Base-by-base conservation (phyloP, 2,888 invertebrate species). In the Tenthredo scrophulariae region DNA sequence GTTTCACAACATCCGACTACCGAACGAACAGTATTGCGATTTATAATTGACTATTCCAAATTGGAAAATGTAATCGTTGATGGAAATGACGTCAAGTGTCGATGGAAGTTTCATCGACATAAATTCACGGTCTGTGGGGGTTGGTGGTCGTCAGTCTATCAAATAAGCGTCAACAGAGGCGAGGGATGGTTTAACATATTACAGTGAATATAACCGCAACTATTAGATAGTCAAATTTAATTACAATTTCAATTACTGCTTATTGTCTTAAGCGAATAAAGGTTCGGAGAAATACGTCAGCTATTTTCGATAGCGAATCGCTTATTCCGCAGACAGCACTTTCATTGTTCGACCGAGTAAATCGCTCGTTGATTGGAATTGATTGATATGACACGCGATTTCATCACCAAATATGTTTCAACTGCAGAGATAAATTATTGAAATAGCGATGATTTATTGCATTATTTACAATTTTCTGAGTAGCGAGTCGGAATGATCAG, bases 291-390 rank as follows among this genome's bases (percentile, higher is more conserved):
- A 70, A 70, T 70, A 62, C 70, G 37, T 33, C 18, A 26, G 22
- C 40, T 40, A 33, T 40, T 43, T 10, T 74, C 26, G 22, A 74
- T 9, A 26, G n/a, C 18, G 29, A 70, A 70, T 70, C 74, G 26
- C 22, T 46, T 26, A 46, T 75, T 46, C 26, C 75, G 22, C 75
- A 75, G 26, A 46, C 9, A 46, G 75, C 26, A 13, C 46, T 75
- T 75, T 75, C 75, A 43, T 46, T 70, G 26, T 75, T 75, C 22
- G 43, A 75, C 75, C 46, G 22, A 75, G 75, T 75, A 15, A 46
- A 75, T 75, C 46, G 75, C 22, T 18, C 37, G 33, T 10, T 43
- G 46, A 46, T 46, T 46, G 15, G 5, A 15, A 46, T 46, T 46
- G 46, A 46, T 46, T 75, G 43, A 26, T 37, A 26, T n/a, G 46